phyloP scores from a whole-genome alignment of 1,140 invertebrate genomes.

The Drosophila pachea region DNA sequence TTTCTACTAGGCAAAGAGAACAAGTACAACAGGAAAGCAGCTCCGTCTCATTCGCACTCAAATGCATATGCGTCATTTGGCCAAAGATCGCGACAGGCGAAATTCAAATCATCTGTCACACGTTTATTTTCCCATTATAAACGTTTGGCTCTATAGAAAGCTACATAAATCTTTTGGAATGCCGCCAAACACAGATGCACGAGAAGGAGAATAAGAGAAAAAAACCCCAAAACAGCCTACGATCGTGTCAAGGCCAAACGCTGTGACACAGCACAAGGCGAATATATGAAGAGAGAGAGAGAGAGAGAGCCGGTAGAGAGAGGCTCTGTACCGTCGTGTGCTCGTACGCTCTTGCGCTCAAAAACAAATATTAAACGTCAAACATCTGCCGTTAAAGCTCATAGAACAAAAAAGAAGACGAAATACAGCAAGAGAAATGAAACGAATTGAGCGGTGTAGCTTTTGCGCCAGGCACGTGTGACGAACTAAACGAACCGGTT shows the following conservation, averaged over 20 bases:
- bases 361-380: constrained; percentile 2
- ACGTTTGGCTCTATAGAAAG: constrained; percentile 6
- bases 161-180: constrained; percentile 64
- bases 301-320: not conserved
- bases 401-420: not conserved
- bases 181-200: constrained; percentile 21
- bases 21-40: not conserved
- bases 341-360: too few relatives aligned
- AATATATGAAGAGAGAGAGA: not conserved
- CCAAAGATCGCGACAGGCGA: constrained; percentile 4
- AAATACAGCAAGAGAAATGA: not conserved
- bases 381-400: constrained; percentile 12
- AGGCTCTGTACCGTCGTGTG: too few relatives aligned
- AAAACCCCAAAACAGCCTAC: not conserved
- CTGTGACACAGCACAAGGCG: constrained; percentile 22
- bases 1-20: not conserved
- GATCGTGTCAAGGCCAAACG: constrained; percentile 40
- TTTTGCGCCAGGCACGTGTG: constrained; percentile 14
- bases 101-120: constrained; percentile 21
- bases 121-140: constrained; percentile 14
- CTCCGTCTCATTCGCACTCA: not conserved
- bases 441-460: not conserved
- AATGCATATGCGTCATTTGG: constrained; percentile 2
- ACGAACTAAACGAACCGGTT: constrained; percentile 17
- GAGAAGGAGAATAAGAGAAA: not conserved